These are phyloP conservation scores for Gila orcuttii DNA, from an alignment of 2,113 vertebrate species.

Conservation along the genomic window DNA sequence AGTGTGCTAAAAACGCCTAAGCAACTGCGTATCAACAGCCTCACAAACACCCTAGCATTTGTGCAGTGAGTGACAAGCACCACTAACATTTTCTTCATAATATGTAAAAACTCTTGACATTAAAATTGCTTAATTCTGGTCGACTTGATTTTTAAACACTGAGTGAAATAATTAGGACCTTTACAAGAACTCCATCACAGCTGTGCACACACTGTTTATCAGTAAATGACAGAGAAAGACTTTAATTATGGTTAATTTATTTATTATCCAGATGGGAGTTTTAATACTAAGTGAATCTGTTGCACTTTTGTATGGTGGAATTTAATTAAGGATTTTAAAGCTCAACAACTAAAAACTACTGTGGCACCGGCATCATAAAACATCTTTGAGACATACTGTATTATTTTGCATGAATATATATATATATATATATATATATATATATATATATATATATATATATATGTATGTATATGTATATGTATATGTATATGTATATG, in stretches of 20 bases:
- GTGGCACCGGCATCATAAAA: background rate
- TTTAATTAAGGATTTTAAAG: background rate
- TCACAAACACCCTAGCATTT: background rate
- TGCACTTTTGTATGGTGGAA: background rate
- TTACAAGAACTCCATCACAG: background rate
- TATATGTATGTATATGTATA: no score
- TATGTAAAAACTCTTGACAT: background rate
- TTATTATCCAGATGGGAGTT: slow-evolving; percentile 1
- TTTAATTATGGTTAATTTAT: background rate
- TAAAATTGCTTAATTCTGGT: background rate
- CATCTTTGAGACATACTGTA: background rate
- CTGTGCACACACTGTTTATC: background rate
- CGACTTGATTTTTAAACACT: background rate
- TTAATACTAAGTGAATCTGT: background rate
- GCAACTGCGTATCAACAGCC: background rate
- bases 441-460: no score
- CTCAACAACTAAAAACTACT: background rate
- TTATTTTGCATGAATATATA: no score
- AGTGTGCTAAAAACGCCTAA: background rate
- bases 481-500: no score
- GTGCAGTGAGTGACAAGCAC: background rate
- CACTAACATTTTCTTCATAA: background rate
- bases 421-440: no score
- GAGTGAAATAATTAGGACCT: background rate
- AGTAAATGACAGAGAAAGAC: background rate